phyloP scores from a whole-genome alignment of 2,113 vertebrate genomes.

The Lynx canadensis region DNA sequence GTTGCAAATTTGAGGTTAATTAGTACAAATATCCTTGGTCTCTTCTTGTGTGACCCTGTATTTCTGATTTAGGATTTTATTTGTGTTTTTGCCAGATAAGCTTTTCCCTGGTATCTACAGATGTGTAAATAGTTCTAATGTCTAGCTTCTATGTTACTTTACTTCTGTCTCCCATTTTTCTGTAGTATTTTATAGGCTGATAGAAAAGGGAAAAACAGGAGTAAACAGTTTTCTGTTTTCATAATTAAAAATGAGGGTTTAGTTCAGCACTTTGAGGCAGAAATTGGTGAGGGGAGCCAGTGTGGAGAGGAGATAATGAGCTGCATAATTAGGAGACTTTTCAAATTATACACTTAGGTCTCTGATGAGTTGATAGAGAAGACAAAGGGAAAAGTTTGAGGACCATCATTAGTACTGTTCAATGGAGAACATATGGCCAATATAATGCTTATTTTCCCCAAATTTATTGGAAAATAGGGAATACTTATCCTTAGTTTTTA shows the following conservation, averaged over 20 bases:
- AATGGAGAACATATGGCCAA: neutral
- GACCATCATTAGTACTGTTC: neutral
- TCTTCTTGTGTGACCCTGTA: neutral
- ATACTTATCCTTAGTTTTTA: neutral
- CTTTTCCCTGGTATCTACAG: neutral
- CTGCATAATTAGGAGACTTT: neutral
- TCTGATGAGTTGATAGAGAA: neutral
- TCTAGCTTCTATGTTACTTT: neutral
- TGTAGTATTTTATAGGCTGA: neutral
- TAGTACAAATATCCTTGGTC: neutral
- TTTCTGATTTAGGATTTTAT: slow-evolving; percentile 2
- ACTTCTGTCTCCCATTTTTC: neutral
- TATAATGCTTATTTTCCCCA: neutral
- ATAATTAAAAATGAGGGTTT: neutral
- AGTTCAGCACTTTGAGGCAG: neutral
- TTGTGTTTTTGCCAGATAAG: neutral
- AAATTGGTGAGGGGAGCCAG: neutral
- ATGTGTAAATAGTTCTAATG: neutral
- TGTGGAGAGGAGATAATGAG: neutral
- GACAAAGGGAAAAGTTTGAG: neutral
- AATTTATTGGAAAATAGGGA: neutral
- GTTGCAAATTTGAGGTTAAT: neutral
- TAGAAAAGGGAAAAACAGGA: neutral
- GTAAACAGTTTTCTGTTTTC: neutral
- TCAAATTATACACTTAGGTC: neutral